Conservation (phyloP, 2,888 invertebrate genomes). For the Agonopterix arenella region DNA sequence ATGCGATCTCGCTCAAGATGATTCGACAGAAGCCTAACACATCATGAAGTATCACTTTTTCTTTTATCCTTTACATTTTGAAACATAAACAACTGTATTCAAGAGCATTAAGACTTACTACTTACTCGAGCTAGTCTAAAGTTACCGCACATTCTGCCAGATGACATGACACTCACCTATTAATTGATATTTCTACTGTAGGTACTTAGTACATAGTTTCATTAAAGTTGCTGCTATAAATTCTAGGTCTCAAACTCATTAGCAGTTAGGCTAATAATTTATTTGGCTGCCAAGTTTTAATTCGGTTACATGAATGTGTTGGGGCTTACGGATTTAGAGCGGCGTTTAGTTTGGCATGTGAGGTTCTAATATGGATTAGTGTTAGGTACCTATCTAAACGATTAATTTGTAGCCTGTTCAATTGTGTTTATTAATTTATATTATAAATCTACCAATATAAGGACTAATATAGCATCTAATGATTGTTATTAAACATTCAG, state of each 20-base stretch:
- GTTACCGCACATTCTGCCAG: neutral
- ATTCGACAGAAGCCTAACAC: too few species aligned
- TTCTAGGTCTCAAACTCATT: slow-evolving; percentile 16
- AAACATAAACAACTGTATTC: too few species aligned
- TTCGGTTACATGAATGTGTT: neutral
- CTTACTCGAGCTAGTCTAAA: neutral
- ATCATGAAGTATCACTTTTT: too few species aligned
- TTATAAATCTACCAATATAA: too few species aligned
- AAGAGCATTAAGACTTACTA: neutral
- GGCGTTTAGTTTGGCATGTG: slow-evolving; percentile 15
- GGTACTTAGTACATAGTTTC: slow-evolving; percentile 7
- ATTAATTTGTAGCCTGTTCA: neutral
- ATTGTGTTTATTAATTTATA: neutral
- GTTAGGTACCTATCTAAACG: slow-evolving; percentile 31
- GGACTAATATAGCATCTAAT: too few species aligned
- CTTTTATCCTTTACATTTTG: too few species aligned
- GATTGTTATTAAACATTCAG: too few species aligned
- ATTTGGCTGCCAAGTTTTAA: slow-evolving; percentile 7
- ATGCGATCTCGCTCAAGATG: too few species aligned
- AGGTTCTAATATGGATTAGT: slow-evolving; percentile 42
- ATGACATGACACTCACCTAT: neutral
- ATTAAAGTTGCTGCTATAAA: slow-evolving; percentile 16
- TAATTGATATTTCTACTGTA: slow-evolving; percentile 2
- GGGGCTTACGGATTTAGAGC: neutral
- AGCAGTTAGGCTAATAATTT: slow-evolving; percentile 11